Base-by-base conservation (phyloP, 2,797 vertebrate genomes). In the Sylvilagus floridanus region DNA sequence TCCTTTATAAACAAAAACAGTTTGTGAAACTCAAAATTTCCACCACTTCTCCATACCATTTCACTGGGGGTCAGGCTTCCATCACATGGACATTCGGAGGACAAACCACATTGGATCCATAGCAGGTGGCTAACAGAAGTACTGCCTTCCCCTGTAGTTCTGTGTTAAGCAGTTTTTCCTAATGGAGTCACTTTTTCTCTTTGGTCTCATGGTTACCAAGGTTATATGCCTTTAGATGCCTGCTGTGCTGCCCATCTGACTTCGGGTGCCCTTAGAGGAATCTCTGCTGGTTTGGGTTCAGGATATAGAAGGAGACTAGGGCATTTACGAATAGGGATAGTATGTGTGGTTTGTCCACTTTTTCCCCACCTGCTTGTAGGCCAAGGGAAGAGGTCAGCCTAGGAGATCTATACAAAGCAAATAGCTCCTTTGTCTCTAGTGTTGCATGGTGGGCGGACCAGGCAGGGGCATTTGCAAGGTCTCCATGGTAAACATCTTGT, bases 401-500 rank as follows among this genome's bases (percentile, higher is more conserved):
- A 47, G 32, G 81, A 90, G 35, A 32, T 35, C 37, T 76, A 79
- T 35, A 26, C 79, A 66, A 76, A 93, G 47, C 63, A 83, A 85
- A 73, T 47, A 69, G 22, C 22, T 21, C 76, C n/a, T 88, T 86
- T 93, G 52, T 93, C 83, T 93, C 57, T 47, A 12, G n/a, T 12
- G 2, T 14, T 37, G 69, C 60, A 89, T 85, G 82, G 60, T 54
- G 84, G 79, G 52, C 85, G 90, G 37, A 50, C 22, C 60, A 21
- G 22, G 87, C 54, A 86, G n/a, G 14, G 50, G 22, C 54, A 82
- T 78, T 78, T 73, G 47, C 60, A 85, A 81, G 90, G 32, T 88
- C 71, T 94, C 71, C 0, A 19, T 35, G 50, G 77, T 84, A 91
- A 94, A 88, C 94, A 90, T 91, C 85, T 84, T 91, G 84, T 92